phyloP scores from a whole-genome alignment of 2,797 vertebrate species.

The Sebastes jordani region DNA sequence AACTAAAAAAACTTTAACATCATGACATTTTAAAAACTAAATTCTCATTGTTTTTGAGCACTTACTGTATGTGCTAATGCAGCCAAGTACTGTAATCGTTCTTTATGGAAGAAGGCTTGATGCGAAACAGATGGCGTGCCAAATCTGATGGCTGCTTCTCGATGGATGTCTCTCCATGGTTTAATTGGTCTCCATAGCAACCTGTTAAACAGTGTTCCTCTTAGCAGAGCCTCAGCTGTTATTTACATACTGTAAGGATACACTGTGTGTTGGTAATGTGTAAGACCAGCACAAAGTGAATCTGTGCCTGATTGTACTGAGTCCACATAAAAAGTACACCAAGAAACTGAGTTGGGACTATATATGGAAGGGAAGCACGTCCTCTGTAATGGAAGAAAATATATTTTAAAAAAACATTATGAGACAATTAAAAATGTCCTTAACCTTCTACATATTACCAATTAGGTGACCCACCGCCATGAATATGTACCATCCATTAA shows the following conservation, averaged over 20 bases:
- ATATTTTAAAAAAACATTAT: neutral
- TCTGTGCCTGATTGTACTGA: neutral
- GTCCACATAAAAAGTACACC: neutral
- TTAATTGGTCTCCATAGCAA: constrained; percentile 29
- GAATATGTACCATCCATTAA: neutral
- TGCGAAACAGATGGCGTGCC: neutral
- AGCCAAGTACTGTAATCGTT: fast-evolving
- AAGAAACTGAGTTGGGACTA: neutral
- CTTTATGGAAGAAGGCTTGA: neutral
- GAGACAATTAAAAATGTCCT: neutral
- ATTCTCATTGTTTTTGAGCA: neutral
- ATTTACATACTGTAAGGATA: constrained; percentile 1
- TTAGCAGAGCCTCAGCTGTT: constrained; percentile 2
- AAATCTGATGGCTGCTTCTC: neutral
- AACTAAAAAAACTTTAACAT: neutral
- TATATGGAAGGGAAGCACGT: neutral
- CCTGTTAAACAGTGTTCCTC: neutral
- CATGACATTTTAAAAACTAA: neutral
- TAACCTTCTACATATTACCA: neutral
- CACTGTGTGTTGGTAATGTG: neutral
- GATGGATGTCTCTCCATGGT: neutral
- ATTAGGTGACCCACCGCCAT: neutral
- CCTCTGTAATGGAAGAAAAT: neutral
- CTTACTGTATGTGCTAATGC: neutral
- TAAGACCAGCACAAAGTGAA: neutral